These are phyloP conservation scores for Microtus pennsylvanicus DNA, from an alignment of 2,113 vertebrate species.

Conservation along the genomic window DNA sequence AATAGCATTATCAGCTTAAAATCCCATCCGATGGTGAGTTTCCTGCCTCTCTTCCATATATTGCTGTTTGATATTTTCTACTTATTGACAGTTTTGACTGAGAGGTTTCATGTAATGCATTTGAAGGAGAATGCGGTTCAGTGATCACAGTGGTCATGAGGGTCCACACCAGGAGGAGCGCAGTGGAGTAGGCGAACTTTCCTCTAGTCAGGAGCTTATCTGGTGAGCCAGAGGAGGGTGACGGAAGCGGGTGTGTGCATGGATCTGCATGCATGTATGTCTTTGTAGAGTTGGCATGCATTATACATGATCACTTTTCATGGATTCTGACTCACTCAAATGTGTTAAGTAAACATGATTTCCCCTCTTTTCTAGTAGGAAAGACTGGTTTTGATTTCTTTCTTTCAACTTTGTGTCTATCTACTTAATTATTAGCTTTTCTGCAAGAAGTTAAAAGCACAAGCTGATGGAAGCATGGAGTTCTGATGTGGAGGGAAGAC, in stretches of 20 bases:
- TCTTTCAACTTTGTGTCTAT: constrained; percentile 13
- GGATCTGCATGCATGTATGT: background rate
- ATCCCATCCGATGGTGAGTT: background rate
- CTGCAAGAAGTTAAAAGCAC: background rate
- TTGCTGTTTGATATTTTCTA: background rate
- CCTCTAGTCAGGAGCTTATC: background rate
- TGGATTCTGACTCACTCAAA: constrained; percentile 52
- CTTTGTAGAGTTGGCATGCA: background rate
- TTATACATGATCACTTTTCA: background rate
- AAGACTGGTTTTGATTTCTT: constrained; percentile 19
- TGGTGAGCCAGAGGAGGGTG: background rate
- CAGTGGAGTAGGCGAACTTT: background rate
- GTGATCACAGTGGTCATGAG: background rate
- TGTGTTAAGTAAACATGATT: constrained; percentile 21
- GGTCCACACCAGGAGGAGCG: background rate
- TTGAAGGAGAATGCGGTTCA: background rate
- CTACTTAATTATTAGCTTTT: background rate
- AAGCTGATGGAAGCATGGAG: background rate
- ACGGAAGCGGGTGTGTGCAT: background rate
- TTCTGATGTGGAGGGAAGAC: background rate
- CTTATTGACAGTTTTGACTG: background rate
- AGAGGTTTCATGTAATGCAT: background rate
- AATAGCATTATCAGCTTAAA: constrained; percentile 15
- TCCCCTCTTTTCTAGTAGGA: background rate
- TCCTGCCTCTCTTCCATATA: background rate